phyloP scores from a whole-genome alignment of 2,113 vertebrate genomes.

The Rutilus rutilus region DNA sequence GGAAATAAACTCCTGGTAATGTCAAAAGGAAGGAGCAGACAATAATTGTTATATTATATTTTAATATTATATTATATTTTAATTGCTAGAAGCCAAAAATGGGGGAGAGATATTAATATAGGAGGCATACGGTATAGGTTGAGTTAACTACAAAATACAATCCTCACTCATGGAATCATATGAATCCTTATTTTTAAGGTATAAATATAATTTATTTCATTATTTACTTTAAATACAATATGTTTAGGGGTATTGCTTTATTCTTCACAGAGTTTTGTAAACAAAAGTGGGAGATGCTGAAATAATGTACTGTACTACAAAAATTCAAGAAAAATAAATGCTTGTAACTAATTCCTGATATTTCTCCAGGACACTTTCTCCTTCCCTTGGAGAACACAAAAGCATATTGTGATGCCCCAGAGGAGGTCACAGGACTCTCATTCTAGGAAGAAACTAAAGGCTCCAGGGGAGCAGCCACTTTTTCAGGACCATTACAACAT shows the following conservation, averaged over 20 bases:
- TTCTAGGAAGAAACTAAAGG: background rate
- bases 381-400: background rate
- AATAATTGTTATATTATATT: no score
- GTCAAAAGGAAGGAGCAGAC: no score
- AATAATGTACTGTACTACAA: background rate
- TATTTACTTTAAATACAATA: background rate
- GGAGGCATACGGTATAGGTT: background rate
- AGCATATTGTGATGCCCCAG: background rate
- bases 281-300: background rate
- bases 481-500: background rate
- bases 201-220: background rate
- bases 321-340: background rate
- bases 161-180: background rate
- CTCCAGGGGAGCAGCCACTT: background rate
- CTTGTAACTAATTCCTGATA: background rate
- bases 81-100: background rate
- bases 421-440: background rate
- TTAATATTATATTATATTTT: background rate
- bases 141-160: background rate
- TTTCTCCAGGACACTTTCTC: background rate
- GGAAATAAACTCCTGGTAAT: background rate
- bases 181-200: background rate
- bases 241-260: background rate
- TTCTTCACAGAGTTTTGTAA: no score
- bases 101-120: background rate